Evolutionary conservation across 2,797 vertebrate species (phyloP).

Genomic region (Pogoniulus pusillus): DNA sequence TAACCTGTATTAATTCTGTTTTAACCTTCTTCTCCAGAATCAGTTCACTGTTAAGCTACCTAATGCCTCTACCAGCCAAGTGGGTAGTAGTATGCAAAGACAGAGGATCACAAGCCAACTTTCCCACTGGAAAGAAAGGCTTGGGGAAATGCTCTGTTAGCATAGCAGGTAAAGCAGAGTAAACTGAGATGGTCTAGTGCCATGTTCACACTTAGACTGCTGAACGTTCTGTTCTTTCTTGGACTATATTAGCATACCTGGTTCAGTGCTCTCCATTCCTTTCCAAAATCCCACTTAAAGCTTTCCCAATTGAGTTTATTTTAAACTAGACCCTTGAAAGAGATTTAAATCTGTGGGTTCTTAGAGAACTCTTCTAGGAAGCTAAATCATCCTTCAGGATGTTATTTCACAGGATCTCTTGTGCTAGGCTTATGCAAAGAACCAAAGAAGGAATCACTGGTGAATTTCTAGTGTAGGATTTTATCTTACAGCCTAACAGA

Average conservation of each 20-base stretch:
- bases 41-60: background rate
- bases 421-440: background rate
- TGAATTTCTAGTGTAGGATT: background rate
- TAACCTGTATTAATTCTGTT: background rate
- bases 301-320: background rate
- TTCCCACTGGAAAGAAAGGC: background rate
- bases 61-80: background rate
- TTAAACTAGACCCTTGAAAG: background rate
- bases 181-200: background rate
- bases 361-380: background rate
- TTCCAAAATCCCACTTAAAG: background rate
- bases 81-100: background rate
- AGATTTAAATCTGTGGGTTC: background rate
- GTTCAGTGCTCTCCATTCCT: background rate
- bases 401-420: background rate
- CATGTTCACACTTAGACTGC: background rate
- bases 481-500: background rate
- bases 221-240: background rate
- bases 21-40: background rate
- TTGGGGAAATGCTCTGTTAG: background rate
- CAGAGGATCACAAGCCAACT: too few relatives aligned
- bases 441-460: background rate
- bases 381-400: background rate
- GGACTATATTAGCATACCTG: background rate
- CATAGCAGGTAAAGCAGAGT: background rate